These are phyloP conservation scores for Papilio aristodemus DNA, from an alignment of 1,140 invertebrate genomes.

Conservation along the genomic window DNA sequence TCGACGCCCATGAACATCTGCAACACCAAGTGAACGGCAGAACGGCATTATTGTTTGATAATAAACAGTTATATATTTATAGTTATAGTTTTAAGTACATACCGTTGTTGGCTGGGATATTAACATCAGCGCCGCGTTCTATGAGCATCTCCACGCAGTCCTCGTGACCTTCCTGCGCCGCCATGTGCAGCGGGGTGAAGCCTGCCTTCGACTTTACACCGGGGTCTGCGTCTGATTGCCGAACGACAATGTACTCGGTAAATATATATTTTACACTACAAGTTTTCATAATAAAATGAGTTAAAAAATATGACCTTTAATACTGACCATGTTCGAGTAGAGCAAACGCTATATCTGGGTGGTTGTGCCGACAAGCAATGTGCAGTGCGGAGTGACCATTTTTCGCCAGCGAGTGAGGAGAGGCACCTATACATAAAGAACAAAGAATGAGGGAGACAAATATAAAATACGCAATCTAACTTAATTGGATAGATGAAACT, in stretches of 20 bases:
- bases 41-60: too few species aligned
- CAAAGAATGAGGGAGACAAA: constrained; percentile 14
- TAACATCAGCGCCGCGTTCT: constrained; percentile 92
- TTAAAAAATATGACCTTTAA: too few species aligned
- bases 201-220: constrained; percentile 92
- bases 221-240: constrained; percentile 88
- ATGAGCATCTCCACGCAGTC: constrained; percentile 96
- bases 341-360: constrained; percentile 95
- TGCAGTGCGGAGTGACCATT: constrained; percentile 99
- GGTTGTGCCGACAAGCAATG: constrained; percentile 99
- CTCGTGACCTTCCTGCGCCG: constrained; percentile 95
- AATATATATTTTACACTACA: too few species aligned
- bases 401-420: constrained; percentile 96
- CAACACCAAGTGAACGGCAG: too few species aligned
- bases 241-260: too few species aligned
- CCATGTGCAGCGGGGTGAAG: constrained; percentile 96
- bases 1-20: too few species aligned
- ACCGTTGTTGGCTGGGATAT: constrained; percentile 90
- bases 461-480: background rate
- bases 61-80: too few species aligned
- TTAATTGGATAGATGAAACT: background rate
- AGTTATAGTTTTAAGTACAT: constrained; percentile 24
- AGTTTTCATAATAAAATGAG: too few species aligned
- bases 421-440: constrained; percentile 83
- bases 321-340: constrained; percentile 91